phyloP scores from a whole-genome alignment of 2,113 vertebrate genomes.

The Pterocles gutturalis region DNA sequence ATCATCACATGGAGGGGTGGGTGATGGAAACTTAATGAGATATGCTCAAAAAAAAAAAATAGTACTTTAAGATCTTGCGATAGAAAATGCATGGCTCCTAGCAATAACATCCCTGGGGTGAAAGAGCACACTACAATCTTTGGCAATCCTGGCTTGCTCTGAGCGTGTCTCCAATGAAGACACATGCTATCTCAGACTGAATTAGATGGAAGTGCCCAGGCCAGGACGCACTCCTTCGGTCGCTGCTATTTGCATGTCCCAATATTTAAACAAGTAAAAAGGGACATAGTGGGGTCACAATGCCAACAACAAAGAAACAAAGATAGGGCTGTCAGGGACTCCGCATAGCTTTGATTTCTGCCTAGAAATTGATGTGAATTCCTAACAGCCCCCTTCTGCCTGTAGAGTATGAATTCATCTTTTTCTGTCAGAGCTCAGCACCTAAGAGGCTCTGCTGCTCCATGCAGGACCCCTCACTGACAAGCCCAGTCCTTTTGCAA shows the following conservation, averaged over 20 bases:
- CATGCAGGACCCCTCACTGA: not conserved
- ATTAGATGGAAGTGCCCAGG: not conserved
- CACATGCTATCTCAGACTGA: not conserved
- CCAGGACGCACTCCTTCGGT: not conserved
- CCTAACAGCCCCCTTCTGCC: not conserved
- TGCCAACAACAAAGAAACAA: not conserved
- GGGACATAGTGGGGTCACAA: not conserved
- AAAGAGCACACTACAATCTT: slow-evolving; percentile 10
- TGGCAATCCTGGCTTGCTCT: slow-evolving; percentile 4
- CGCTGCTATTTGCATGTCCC: not conserved
- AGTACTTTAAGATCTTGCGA: not conserved
- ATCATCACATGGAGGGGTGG: not conserved
- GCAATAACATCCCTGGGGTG: not conserved
- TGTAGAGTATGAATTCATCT: not conserved
- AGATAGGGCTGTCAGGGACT: not conserved
- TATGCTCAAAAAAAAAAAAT: not conserved
- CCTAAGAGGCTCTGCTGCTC: not conserved
- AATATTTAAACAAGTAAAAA: not conserved
- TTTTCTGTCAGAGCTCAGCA: rapidly evolving
- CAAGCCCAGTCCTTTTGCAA: not conserved
- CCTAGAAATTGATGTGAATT: not conserved
- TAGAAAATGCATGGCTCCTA: not conserved
- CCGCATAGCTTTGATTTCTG: not conserved
- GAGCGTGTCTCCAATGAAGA: not conserved
- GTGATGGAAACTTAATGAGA: not conserved